Evolutionary conservation across 2,797 vertebrate genomes (phyloP), one percentile per base, ranked within the genome.

Genomic region (Tympanoctomys barrerae): DNA sequence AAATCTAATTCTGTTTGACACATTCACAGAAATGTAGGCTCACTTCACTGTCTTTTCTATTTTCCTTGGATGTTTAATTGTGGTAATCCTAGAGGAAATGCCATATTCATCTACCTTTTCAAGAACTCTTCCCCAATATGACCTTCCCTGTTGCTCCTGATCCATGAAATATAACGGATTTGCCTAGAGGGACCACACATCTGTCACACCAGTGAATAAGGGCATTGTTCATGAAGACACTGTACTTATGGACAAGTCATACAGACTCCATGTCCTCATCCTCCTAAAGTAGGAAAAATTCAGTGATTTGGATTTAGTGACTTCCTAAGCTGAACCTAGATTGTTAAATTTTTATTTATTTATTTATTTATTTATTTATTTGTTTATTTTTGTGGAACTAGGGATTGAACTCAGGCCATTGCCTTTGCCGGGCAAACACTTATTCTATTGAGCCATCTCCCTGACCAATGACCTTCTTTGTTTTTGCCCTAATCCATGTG

Each of bases 31-130:
- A 92, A 96, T 94, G 31, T 26, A 70, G 77, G 5, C 24, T 89
- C 0, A 68, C 94, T 73, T 95, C 80, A 33, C 26, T 82, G 62
- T 70, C 0, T 89, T 96, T 94, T 95, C 5, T n/a, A 39, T 96
- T 62, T 89, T 64, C 68, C 82, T 83, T 52, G 21, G 89, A 91
- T 92, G 85, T 90, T 59, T 68, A 70, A 31, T 82, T 81, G 52
- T 31, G 73, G 24, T 64, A 46, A 11, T 75, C 33, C 42, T 49
- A 19, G 79, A 64, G 75, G 10, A 87, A 93, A 87, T 22, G 24
- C 3, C 36, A 10, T 66, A 54, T 5, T 87, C 42, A 31, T 28
- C 24, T 91, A 78, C 7, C 7, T 42, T 46, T 79, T 24, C 18
- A 52, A 33, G 57, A 31, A 5, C 7, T 68, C 87, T 61, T n/a